These are phyloP conservation scores for Apis laboriosa DNA, from an alignment of 1,140 invertebrate genomes.

Conservation along the genomic window DNA sequence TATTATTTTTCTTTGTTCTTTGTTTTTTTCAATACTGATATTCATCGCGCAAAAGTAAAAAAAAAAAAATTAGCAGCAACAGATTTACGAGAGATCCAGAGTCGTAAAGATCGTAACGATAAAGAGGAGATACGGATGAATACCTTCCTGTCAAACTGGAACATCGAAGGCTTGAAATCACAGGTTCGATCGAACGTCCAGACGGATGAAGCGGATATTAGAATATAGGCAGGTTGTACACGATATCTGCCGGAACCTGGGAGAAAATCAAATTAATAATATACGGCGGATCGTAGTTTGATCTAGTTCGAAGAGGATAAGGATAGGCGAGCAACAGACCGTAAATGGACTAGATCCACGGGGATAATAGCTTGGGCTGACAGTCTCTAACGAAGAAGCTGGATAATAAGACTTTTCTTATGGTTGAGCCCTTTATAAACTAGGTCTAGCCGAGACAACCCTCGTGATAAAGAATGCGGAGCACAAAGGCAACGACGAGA, in stretches of 20 bases:
- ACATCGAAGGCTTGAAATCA: neutral
- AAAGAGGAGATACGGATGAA: neutral
- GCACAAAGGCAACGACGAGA: too few species aligned
- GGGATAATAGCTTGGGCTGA: neutral
- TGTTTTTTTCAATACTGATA: too few species aligned
- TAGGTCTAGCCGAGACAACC: neutral
- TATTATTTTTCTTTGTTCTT: too few species aligned
- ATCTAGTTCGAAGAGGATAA: neutral
- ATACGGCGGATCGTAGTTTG: neutral
- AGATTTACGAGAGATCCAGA: too few species aligned
- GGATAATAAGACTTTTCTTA: neutral
- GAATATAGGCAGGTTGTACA: neutral
- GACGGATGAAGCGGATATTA: neutral
- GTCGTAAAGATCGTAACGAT: neutral
- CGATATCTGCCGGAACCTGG: neutral
- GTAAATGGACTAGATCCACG: neutral
- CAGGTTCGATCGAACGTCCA: neutral
- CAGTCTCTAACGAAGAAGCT: neutral
- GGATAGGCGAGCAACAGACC: constrained; percentile 3
- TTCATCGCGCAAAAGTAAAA: too few species aligned
- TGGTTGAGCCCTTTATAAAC: constrained; percentile 9
- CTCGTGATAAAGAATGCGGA: neutral
- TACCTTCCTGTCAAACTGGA: neutral
- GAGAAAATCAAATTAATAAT: neutral
- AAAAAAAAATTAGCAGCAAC: neutral